Evolutionary conservation across 2,797 vertebrate species (phyloP), one percentile per base, ranked within the genome.

Genomic region (Tachyglossus aculeatus): DNA sequence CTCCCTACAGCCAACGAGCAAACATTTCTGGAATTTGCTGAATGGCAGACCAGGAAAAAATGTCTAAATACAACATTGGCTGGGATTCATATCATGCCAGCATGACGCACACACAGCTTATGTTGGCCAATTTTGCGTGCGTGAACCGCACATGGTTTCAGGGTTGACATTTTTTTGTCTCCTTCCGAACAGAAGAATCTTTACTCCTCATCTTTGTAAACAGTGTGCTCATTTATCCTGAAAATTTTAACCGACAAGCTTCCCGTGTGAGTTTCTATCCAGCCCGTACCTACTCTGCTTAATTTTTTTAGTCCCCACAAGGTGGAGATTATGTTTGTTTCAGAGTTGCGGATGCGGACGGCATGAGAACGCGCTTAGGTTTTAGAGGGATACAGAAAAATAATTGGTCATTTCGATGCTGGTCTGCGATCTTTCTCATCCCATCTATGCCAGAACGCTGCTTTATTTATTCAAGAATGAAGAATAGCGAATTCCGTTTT

Each of bases 181-280:
- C 24, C 37, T 54, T 37, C 33, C 33, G 25, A 43, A 61, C 72
- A 55, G 70, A 85, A 80, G 43, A 55, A 74, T 58, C 62, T 25
- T 1, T 25, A 11, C 67, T 77, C 67, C 52, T 57, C 38, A 34
- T 69, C 51, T 63, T 66, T 29, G 29, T 74, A 62, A 78, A 61
- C 72, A 65, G 75, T 21, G 60, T 16, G 24, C 34, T 72, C 10
- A 24, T 59, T 79, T 74, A 56, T 39, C 66, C 54, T 71, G 7
- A 21, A 70, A 60, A 12, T 18, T 5, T 34, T 2, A 6, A 15
- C 34, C 12, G 5, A 15, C 6, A 1, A 3, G 40, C 25, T 33
- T 18, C 22, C n/a, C n/a, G n/a, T n/a, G n/a, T n/a, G n/a, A n/a
- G 9, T 54, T 37, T 48, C 12, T 7, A 15, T 15, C 6, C 3